These are phyloP conservation scores for Eupithecia pulchellata DNA, from an alignment of 2,888 invertebrate species.

Conservation along the genomic window DNA sequence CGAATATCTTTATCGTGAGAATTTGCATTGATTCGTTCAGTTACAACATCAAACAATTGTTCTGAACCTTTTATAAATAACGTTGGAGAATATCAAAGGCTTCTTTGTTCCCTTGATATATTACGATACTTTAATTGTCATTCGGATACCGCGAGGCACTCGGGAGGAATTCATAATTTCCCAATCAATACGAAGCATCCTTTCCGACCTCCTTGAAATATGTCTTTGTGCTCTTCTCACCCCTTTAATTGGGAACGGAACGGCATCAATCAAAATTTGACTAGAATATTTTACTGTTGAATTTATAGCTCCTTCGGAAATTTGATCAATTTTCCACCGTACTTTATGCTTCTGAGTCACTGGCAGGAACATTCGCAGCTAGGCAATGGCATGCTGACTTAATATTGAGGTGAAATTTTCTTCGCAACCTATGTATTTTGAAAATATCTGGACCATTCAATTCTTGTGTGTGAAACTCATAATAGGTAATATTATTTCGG, in stretches of 20 bases:
- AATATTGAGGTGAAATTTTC: background rate
- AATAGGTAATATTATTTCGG: no score
- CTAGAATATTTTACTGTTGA: constrained; percentile 39
- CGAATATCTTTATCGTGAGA: constrained; percentile 32
- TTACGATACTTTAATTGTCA: constrained; percentile 43
- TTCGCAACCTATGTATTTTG: background rate
- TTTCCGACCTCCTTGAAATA: constrained; percentile 60
- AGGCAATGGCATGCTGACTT: background rate
- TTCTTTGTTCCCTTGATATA: constrained; percentile 25
- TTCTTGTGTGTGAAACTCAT: no score
- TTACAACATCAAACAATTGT: constrained; percentile 10
- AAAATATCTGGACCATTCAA: background rate
- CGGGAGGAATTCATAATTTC: constrained; percentile 61
- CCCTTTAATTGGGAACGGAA: constrained; percentile 47
- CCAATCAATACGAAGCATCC: constrained; percentile 62
- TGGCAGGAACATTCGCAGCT: background rate
- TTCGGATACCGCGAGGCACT: constrained; percentile 38
- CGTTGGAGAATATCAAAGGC: constrained; percentile 13
- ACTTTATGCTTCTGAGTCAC: constrained; percentile 18
- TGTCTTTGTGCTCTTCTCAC: constrained; percentile 58
- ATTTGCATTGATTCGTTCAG: constrained; percentile 1
- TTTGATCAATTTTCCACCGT: constrained; percentile 34
- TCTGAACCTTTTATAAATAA: constrained; percentile 1
- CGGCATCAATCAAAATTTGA: constrained; percentile 50
- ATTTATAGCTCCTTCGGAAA: constrained; percentile 35